Base-by-base conservation (phyloP, 2,888 invertebrate species). In the Mesopsocus fuscifrons region DNA sequence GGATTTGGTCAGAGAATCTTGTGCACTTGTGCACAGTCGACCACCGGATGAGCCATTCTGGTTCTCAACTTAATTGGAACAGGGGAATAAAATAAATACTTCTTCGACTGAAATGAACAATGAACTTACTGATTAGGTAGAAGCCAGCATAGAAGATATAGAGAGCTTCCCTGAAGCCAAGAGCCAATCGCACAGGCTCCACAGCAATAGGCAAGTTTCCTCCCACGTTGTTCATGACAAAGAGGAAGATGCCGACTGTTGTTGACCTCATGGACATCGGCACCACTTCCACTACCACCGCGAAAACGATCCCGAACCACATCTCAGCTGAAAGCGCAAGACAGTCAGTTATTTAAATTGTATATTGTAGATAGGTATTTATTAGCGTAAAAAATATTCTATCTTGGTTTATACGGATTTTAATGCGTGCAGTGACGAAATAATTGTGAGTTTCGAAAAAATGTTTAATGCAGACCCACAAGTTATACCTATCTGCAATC, bases 291-390 rank as follows among this genome's bases (percentile, higher is more conserved):
- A 89, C 85, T 2, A 89, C 68, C 55, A 88, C 81, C 2, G 88
- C 87, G 59, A 88, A 88, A 3, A 88, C 76, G 48, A 89, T 87
- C 41, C 88, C 88, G 60, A 88, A 88, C 88, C 88, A 89, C 87
- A 87, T 88, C 64, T 88, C 88, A 53, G 88, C 87, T 81, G 64
- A 8, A 65, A 65, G 44, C 20, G n/a, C 33, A 46, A 43, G 46
- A 40, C 38, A 43, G 43, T 48, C 34, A 5, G 34, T 21, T 30
- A 33, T 41, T 11, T 45, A 18, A 42, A 32, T 17, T 23, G 9
- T 13, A 6, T n/a, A 5, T 30, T 5, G 13, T 21, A 38, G 8
- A 16, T 32, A 31, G 11, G 4, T 17, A 17, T 34, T 13, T 46
- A 17, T 30, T 3, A 11, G n/a, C n/a, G n/a, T n/a, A n/a, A n/a